These are phyloP conservation scores for Cheilinus undulatus DNA, from an alignment of 2,113 vertebrate species.

Conservation along the genomic window DNA sequence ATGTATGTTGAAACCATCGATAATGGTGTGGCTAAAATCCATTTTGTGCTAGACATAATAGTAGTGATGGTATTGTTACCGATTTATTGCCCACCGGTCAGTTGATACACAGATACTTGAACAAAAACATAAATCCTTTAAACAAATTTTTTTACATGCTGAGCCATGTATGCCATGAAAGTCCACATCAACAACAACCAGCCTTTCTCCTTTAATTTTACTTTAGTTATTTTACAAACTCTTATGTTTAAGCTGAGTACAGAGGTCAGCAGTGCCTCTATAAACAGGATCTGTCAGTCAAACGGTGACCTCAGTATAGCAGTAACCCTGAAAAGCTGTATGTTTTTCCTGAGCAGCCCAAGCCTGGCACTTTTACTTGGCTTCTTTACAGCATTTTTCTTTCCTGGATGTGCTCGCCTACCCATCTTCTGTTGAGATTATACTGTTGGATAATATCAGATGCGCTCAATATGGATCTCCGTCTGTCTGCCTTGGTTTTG, in stretches of 20 bases:
- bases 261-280: not conserved
- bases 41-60: no score
- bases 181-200: not conserved
- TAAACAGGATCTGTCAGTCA: slow-evolving; percentile 26
- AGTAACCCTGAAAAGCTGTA: not conserved
- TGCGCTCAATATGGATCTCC: slow-evolving; percentile 11
- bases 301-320: not conserved
- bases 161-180: no score
- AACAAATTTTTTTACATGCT: no score
- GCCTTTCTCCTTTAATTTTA: slow-evolving; percentile 3
- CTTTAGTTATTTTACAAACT: slow-evolving; percentile 4
- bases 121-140: no score
- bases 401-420: not conserved
- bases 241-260: slow-evolving; percentile 17
- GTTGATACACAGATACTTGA: no score
- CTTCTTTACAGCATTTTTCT: slow-evolving; percentile 7
- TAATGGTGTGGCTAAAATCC: no score
- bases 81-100: no score
- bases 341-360: not conserved
- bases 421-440: slow-evolving; percentile 5
- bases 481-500: slow-evolving; percentile 15
- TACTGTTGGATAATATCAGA: slow-evolving; percentile 16
- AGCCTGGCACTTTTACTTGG: not conserved
- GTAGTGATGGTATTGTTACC: no score
- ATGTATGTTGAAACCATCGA: no score